Evolutionary conservation across 2,113 vertebrate species (phyloP), one percentile per base, ranked within the genome.

Genomic region (Takifugu bimaculatus): DNA sequence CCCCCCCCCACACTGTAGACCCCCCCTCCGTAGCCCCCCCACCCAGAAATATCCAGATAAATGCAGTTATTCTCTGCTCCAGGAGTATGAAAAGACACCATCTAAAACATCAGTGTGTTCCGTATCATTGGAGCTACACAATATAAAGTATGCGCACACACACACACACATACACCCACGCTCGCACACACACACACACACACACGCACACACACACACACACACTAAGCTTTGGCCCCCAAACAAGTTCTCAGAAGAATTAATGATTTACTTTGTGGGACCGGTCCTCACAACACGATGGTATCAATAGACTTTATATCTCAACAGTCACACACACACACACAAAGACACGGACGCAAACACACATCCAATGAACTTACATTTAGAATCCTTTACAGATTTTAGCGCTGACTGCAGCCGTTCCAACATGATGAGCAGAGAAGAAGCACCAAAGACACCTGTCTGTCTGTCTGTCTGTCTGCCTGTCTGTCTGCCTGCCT

Each of bases 391-490:
- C 54, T 78, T 88, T 50, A 85, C 69, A 47, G 74, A 74, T 72
- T 79, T 86, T 59, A 88, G 68, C 50, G 75, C 79, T 9, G 80
- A 82, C 79, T 88, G 78, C 75, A 88, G 79, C 26, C 80, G 72
- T 39, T 86, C 84, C 82, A 88, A 75, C 87, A 87, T 87, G 63
- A 63, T 72, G 65, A 68, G 6, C 2, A 48, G 43, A 68, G 4
- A 55, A 60, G 62, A 58, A 44, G 50, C 51, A 48, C 10, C 15
- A 15, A 4, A 32, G 48, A 35, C 27, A 56, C 12, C 28, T 14
- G 47, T 13, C 0, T 26, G 2, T 13, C 45, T 20, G 20, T 1
- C 20, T 20, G 20, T 1, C 13, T 13, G 45, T n/a, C 48, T 32
- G 25, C 15, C 11, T 10, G 35, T 2, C 35, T 29, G 42, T 35